These are phyloP conservation scores for Tiaroga cobitis DNA, from an alignment of 2,797 vertebrate genomes.

Conservation along the genomic window DNA sequence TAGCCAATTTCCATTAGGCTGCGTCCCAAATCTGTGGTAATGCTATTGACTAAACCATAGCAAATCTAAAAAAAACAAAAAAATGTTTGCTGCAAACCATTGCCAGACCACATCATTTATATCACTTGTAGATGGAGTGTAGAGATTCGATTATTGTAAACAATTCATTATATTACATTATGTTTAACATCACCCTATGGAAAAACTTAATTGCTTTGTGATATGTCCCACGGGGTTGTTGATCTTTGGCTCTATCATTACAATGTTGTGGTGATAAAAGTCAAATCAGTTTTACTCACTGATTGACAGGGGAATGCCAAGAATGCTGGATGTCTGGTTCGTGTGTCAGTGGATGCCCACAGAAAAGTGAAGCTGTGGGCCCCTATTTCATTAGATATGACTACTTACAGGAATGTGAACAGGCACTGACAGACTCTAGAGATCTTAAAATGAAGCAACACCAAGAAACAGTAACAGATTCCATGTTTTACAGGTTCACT, in stretches of 20 bases:
- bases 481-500: background rate
- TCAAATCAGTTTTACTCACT: conserved; percentile 70
- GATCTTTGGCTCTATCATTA: conserved; percentile 51
- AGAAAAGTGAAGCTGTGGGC: conserved; percentile 66
- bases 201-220: background rate
- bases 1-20: background rate
- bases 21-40: conserved; percentile 22
- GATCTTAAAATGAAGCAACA: conserved; percentile 23
- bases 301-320: conserved; percentile 79
- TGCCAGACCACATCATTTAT: background rate
- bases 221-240: conserved; percentile 14
- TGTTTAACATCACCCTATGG: background rate
- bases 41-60: conserved; percentile 30
- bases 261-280: conserved; percentile 64
- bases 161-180: background rate
- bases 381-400: conserved; percentile 80
- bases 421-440: conserved; percentile 37
- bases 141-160: background rate
- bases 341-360: conserved; percentile 69
- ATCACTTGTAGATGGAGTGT: conserved; percentile 22
- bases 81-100: conserved; percentile 24
- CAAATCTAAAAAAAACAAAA: background rate
- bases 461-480: background rate
- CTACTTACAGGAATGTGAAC: conserved; percentile 73
- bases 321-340: conserved; percentile 76